A percentile compares a stretch with the other conserved stretches of the same genome.
phyloP scores from a whole-genome alignment of 1,140 invertebrate genomes.

The Coenobita brevimanus region DNA sequence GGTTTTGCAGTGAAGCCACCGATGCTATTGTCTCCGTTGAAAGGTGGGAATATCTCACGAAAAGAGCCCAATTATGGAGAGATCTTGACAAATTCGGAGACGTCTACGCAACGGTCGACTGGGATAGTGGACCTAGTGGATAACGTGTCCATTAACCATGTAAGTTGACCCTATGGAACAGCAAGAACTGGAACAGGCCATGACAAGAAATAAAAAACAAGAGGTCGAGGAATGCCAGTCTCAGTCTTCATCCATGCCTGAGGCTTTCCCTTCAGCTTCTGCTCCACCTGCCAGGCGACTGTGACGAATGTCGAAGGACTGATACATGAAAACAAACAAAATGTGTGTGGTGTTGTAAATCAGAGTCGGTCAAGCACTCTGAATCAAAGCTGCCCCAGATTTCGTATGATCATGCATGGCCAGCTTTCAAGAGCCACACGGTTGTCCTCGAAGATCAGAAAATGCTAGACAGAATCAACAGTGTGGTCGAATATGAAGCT shows the following conservation, averaged over 20 bases:
- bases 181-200: constrained; percentile 11
- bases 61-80: neutral
- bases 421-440: constrained; percentile 5
- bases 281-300: constrained; percentile 2
- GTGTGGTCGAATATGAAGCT: neutral
- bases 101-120: neutral
- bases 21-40: neutral
- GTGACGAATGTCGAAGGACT: neutral
- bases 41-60: constrained; percentile 1
- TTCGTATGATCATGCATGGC: neutral
- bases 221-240: neutral
- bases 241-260: constrained; percentile 15
- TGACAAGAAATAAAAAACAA: neutral
- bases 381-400: neutral
- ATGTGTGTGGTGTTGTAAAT: constrained; percentile 7
- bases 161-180: constrained; percentile 7
- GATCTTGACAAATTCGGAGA: constrained; percentile 9
- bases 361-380: neutral
- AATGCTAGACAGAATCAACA: constrained; percentile 15
- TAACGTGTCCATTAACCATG: neutral
- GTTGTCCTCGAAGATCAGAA: neutral
- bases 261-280: neutral
- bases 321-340: neutral
- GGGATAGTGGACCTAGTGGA: neutral
- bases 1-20: neutral